phyloP scores from a whole-genome alignment of 1,140 invertebrate species.

The Penaeus japonicus region DNA sequence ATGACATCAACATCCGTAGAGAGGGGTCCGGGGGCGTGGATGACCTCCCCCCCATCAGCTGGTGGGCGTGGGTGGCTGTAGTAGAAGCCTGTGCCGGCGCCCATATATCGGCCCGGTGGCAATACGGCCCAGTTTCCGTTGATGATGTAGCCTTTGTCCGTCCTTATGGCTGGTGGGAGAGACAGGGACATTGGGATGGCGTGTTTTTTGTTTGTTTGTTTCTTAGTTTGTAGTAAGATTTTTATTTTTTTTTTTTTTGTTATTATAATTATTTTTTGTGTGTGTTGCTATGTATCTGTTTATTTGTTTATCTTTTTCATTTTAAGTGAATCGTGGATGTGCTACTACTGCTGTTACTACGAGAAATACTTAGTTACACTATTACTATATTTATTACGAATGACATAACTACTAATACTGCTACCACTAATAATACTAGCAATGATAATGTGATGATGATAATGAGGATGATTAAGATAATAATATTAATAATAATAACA shows the following conservation, averaged over 20 bases:
- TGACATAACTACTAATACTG: background rate
- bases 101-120: slow-evolving; percentile 77
- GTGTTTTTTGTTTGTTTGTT: background rate
- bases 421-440: background rate
- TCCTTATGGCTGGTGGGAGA: slow-evolving; percentile 31
- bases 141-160: slow-evolving; percentile 76
- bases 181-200: background rate
- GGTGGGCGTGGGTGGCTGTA: slow-evolving; percentile 72
- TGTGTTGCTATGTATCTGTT: too few relatives aligned
- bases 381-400: background rate
- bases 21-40: slow-evolving; percentile 80
- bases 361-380: background rate
- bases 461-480: too few relatives aligned
- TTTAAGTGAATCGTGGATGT: too few relatives aligned
- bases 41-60: slow-evolving; percentile 66
- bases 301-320: too few relatives aligned
- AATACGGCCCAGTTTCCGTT: slow-evolving; percentile 79
- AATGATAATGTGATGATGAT: background rate
- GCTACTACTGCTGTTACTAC: background rate
- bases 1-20: slow-evolving; percentile 80
- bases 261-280: background rate
- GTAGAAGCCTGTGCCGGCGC: slow-evolving; percentile 78
- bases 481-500: too few relatives aligned
- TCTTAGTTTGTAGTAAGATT: too few relatives aligned
- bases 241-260: too few relatives aligned